Evolutionary conservation across 2,113 vertebrate genomes (phyloP), one percentile per base, ranked within the genome.

Genomic region (Pseudorhombus dupliciocellatus): DNA sequence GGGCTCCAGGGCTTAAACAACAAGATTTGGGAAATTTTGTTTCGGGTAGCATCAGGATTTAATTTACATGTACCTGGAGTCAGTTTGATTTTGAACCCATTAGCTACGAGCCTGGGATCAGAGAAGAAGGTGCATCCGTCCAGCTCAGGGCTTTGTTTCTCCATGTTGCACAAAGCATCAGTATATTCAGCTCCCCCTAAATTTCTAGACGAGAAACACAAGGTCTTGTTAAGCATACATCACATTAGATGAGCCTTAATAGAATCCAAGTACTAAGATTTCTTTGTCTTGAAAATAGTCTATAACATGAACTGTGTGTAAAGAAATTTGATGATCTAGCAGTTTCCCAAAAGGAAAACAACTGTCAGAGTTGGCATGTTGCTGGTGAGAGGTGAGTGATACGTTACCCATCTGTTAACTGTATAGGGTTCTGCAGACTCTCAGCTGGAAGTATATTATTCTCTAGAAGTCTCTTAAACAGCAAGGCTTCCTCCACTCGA

Each of bases 51-150:
- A n/a, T n/a, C n/a, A n/a, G n/a, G n/a, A 20, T 50, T 8, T 14
- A 37, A 14, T 37, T 61, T 15, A 18, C 0, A 18, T 84, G 68
- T 95, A 99, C 97, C 97, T 96, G 96, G 92, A 82, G 77, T 91
- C 42, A 95, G 67, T 91, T 88, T 95, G 92, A 99, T 95, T 84
- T 91, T 91, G 90, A 99, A 98, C 16, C 97, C 97, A 75, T 98
- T 99, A 69, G 95, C 94, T 79, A 94, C 90, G 21, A 98, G 95
- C 80, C 97, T 94, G 62, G 93, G 87, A 90, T 99, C 97, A 7
- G 94, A 95, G 52, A 98, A 93, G 82, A 94, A 88, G 82, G 52
- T 28, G 18, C 84, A 82, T 77, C 94, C 95, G 28, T 53, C 87
- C 11, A 89, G 87, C 72, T 82, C 88, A 1, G 90, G 90, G 42